These are phyloP conservation scores for Toxotes jaculatrix DNA, from an alignment of 2,113 vertebrate species.

Conservation along the genomic window DNA sequence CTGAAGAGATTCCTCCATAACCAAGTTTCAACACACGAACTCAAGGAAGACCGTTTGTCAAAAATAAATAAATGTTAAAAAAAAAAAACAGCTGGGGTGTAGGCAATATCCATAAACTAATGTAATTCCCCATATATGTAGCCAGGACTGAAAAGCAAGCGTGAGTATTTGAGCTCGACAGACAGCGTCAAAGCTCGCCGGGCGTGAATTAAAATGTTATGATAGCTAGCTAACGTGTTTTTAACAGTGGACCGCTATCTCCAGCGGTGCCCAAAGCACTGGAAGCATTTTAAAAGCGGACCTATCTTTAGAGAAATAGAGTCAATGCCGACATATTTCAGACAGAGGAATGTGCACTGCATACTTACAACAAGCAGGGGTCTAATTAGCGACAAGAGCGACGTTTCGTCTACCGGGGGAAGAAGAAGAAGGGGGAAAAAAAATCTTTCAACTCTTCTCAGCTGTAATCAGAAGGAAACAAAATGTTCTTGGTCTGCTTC, in stretches of 20 bases:
- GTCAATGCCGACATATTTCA: conserved; percentile 35
- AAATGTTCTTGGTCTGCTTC: conserved; percentile 47
- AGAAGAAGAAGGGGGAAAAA: conserved; percentile 15
- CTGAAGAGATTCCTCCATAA: conserved; percentile 2
- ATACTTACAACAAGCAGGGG: conserved; percentile 80
- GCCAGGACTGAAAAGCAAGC: neutral
- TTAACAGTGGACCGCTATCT: conserved; percentile 51
- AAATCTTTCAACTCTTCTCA: conserved; percentile 69
- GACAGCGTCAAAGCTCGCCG: conserved; percentile 30
- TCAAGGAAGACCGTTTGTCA: conserved; percentile 21
- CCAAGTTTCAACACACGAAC: conserved; percentile 58
- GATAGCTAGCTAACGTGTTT: conserved; percentile 66
- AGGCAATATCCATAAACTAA: neutral
- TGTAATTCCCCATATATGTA: neutral
- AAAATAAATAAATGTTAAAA: neutral
- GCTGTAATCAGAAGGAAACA: conserved; percentile 30
- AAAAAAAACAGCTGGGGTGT: neutral
- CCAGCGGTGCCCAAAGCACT: conserved; percentile 27
- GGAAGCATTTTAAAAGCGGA: conserved; percentile 18
- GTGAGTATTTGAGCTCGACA: neutral
- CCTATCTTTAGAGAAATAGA: conserved; percentile 1
- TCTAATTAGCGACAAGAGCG: conserved; percentile 68
- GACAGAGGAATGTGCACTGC: conserved; percentile 54
- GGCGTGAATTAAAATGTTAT: conserved; percentile 52
- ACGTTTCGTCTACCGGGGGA: conserved; percentile 64